Base-by-base conservation (phyloP, 1,140 invertebrate species). In the Cyrtorhinus lividipennis region DNA sequence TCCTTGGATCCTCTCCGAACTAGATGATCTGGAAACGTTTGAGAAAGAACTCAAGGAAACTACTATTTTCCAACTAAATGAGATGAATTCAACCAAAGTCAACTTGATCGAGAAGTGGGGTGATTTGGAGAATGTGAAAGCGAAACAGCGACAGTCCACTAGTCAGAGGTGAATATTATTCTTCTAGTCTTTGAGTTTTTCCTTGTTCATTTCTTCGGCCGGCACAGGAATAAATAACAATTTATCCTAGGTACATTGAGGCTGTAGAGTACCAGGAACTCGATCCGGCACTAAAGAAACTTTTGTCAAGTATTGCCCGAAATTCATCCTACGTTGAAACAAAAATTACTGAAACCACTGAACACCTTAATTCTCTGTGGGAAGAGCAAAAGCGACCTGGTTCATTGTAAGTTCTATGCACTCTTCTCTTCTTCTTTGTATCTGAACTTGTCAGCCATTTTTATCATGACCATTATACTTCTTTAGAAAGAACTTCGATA, bases 261-360 rank as follows among this genome's bases (percentile, higher is more conserved):
- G 60, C 77, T 1, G 68, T 76, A 10, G 75, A 77, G 66, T 74
- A 76, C 64, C 74, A 77, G 59, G 76, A 79, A 64, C 71, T 79
- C 13, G 80, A 83, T 72, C 81, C 81, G 0, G 72, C 80, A 1
- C 79, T 78, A 8, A 73, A 76, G 12, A 78, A 79, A 26, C 73
- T 79, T 22, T 69, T 82, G 1, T 71, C 75, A 1, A 78, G 79
- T 1, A 78, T 86, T 5, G 76, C 79, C 66, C 77, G 79, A 62
- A 72, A 80, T 24, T 71, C 78, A 0, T 79, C 81, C 64, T 81
- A 82, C 66, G 76, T 85, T 22, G 78, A 85, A 66, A 79, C 75
- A 0, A 82, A 84, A 67, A 64, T 85, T 15, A 73, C 75, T 1
- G 76, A 81, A 69, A 74, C 78, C 0, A 75, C 79, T 66, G 74